These are phyloP conservation scores for Dilophus febrilis DNA, from an alignment of 2,888 invertebrate species.

Conservation along the genomic window DNA sequence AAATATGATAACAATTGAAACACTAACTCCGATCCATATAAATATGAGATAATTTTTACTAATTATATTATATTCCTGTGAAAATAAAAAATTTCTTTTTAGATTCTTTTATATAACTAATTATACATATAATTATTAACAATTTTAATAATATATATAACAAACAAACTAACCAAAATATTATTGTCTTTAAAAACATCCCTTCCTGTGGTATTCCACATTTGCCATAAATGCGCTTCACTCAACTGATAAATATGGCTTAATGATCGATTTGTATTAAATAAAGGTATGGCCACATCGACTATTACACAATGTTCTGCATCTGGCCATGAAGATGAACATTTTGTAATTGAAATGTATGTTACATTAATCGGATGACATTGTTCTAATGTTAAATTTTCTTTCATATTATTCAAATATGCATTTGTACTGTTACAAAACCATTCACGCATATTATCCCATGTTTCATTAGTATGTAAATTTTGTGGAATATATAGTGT, in stretches of 20 bases:
- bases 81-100: too few relatives aligned
- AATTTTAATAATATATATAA: too few relatives aligned
- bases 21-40: slow-evolving; percentile 12
- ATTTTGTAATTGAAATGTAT: not conserved
- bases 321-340: not conserved
- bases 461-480: slow-evolving; percentile 1
- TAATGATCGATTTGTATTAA: not conserved
- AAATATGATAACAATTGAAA: slow-evolving; percentile 9
- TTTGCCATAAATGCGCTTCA: not conserved
- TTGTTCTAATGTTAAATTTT: not conserved
- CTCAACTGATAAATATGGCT: not conserved
- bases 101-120: too few relatives aligned
- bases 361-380: slow-evolving; percentile 2
- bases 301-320: not conserved
- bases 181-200: not conserved
- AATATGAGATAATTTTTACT: slow-evolving; percentile 9
- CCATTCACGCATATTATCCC: not conserved
- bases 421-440: not conserved
- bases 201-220: not conserved
- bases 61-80: slow-evolving; percentile 11
- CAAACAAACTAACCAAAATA: too few relatives aligned
- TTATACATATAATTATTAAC: too few relatives aligned
- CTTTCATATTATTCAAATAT: not conserved
- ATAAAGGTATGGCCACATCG: not conserved
- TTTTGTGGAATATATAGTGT: not conserved